Conservation (phyloP, 2,888 invertebrate species). For the Prionchulus punctatus region DNA sequence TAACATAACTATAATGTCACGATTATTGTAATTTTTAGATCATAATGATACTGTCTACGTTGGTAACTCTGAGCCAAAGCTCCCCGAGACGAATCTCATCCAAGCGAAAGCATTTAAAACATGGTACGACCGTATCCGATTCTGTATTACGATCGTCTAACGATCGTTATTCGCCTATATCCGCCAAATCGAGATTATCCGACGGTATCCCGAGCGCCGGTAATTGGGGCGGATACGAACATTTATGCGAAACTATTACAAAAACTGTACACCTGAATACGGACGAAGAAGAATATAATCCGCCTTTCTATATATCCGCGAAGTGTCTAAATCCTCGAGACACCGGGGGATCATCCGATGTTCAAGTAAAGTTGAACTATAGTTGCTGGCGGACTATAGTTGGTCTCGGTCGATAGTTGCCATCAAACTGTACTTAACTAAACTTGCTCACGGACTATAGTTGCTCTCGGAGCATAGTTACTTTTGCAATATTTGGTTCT, state of each 20-base stretch:
- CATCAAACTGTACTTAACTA: no score
- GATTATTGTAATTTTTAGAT: no score
- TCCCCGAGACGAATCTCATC: background rate
- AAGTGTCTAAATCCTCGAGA: background rate
- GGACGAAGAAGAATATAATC: conserved; percentile 5
- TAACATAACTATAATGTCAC: no score
- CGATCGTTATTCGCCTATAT: background rate
- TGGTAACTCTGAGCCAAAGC: background rate
- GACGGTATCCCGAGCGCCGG: background rate
- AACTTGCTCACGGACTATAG: no score
- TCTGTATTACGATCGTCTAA: background rate
- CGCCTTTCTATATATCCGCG: conserved; percentile 7
- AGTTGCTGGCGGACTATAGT: no score
- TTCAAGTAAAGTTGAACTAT: no score
- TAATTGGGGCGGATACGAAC: background rate
- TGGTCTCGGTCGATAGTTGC: no score
- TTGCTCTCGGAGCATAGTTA: no score
- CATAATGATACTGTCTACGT: background rate
- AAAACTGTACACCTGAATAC: conserved; percentile 9
- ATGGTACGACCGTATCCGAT: background rate
- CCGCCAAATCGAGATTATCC: background rate
- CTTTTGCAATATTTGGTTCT: no score
- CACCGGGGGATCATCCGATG: background rate
- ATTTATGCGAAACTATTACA: background rate
- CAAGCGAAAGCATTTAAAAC: background rate